Evolutionary conservation across 1,140 invertebrate species (phyloP), one percentile per base, ranked within the genome.

Genomic region (Lethocerus indicus): DNA sequence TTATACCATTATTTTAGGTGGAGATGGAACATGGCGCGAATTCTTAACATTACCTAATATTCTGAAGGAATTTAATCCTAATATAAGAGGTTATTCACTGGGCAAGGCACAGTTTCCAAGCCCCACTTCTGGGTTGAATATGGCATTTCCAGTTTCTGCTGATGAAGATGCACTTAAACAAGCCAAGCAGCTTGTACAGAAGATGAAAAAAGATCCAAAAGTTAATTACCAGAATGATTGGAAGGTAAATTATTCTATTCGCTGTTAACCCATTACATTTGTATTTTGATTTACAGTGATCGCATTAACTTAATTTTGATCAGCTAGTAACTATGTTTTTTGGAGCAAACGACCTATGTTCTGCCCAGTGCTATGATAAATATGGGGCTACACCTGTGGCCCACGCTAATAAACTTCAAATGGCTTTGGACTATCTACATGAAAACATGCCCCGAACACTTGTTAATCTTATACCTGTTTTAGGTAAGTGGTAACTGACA

Each of bases 341-440:
- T 48, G 85, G 85, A 12, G 83, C 81, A 29, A 90, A 90, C 60
- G 83, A 89, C 61, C 71, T 88, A 13, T 90, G 86, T 60, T 80
- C 78, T 0, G 79, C 75, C 1, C 81, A 84, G 29, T 84, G 81
- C 57, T 76, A 72, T 53, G 71, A 72, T 49, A 71, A 72, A 0
- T 66, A 72, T 1, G 60, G 65, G 42, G 74, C 72, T 59, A 76
- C 76, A 1, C 73, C 56, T 20, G 35, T 39, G 71, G 1, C 63
- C 1, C 81, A 84, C 59, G 70, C 71, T 1, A 60, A 67, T 27
- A 74, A 83, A 58, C 64, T 88, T 20, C 66, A 71, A 54, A 65
- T 67, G 45, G 74, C 81, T 0, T 59, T 84, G 24, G 78, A 82
- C 59, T 81, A 77, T 61, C 63, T 83, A 25, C 73, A 74, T 51